A percentile compares a stretch with the other conserved stretches of the same genome.
phyloP scores from a whole-genome alignment of 2,797 vertebrate genomes.

The Macrochelys suwanniensis region DNA sequence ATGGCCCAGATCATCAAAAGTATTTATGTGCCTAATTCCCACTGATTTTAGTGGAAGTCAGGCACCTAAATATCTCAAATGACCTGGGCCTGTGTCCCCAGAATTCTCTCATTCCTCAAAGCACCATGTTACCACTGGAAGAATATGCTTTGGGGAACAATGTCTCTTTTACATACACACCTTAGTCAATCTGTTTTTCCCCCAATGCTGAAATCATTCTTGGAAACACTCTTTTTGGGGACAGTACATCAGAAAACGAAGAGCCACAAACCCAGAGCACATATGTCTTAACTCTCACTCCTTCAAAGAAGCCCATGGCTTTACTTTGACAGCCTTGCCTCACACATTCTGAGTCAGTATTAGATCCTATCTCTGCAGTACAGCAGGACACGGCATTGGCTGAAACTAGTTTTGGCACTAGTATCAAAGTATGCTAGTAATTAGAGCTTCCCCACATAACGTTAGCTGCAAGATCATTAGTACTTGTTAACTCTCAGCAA shows the following conservation, averaged over 20 bases:
- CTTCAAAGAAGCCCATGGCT: slow-evolving; percentile 1
- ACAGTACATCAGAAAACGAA: neutral
- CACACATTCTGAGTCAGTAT: neutral
- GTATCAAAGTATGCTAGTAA: slow-evolving; percentile 17
- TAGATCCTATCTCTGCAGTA: neutral
- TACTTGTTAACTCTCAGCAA: slow-evolving; percentile 27
- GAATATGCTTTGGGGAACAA: neutral
- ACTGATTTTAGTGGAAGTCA: neutral
- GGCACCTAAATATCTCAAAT: neutral
- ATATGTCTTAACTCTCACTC: neutral
- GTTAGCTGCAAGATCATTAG: slow-evolving; percentile 14
- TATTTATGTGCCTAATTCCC: neutral
- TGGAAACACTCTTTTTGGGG: neutral
- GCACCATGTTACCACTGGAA: fast-evolving
- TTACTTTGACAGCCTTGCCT: neutral
- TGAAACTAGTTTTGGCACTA: neutral
- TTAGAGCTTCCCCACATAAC: slow-evolving; percentile 11
- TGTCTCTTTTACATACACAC: fast-evolving
- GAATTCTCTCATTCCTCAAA: neutral
- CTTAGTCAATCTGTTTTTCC: neutral
- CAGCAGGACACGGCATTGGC: neutral
- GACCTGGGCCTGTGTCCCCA: neutral
- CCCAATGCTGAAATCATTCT: neutral
- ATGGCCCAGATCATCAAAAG: neutral
- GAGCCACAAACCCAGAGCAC: neutral